Evolutionary conservation across 2,797 vertebrate species (phyloP).

Genomic region (Craterocephalus amniculus): DNA sequence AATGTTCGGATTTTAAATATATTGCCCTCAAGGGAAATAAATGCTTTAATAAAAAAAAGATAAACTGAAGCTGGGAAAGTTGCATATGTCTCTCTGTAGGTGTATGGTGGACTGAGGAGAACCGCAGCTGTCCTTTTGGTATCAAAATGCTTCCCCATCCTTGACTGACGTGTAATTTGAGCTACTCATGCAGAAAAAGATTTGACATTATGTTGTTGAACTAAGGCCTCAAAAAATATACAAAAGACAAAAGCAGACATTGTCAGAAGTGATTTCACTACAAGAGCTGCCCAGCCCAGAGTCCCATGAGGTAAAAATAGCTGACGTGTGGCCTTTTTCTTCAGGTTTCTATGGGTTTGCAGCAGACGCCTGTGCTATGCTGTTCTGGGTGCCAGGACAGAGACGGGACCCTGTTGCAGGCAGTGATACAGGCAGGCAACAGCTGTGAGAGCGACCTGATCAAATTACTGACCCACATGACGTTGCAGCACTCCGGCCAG

Average conservation of each 20-base stretch:
- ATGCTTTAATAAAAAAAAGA: not conserved
- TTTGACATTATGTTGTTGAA: slow-evolving; percentile 8
- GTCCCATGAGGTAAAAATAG: slow-evolving; percentile 26
- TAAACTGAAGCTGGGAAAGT: not conserved
- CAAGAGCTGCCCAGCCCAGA: not conserved
- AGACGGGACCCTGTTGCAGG: slow-evolving; percentile 43
- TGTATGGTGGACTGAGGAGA: not conserved
- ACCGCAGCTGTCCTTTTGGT: not conserved
- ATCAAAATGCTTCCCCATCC: not conserved
- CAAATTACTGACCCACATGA: slow-evolving; percentile 80
- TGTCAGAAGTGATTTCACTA: not conserved
- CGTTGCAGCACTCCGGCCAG: slow-evolving; percentile 55
- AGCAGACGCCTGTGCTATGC: slow-evolving; percentile 62
- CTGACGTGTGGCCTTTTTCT: slow-evolving; percentile 18
- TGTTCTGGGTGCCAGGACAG: slow-evolving; percentile 26
- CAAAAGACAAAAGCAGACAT: not conserved
- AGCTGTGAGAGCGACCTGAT: slow-evolving; percentile 77
- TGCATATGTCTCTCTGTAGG: not conserved
- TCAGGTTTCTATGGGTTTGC: slow-evolving; percentile 32
- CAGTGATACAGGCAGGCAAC: slow-evolving; percentile 65
- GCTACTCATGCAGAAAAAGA: not conserved
- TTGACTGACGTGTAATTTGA: not conserved
- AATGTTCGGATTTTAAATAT: not conserved
- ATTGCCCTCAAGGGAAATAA: not conserved
- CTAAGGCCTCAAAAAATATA: too few species aligned